Evolutionary conservation across 2,888 invertebrate genomes (phyloP), one percentile per base, ranked within the genome.

Genomic region (Odontothrips loti): DNA sequence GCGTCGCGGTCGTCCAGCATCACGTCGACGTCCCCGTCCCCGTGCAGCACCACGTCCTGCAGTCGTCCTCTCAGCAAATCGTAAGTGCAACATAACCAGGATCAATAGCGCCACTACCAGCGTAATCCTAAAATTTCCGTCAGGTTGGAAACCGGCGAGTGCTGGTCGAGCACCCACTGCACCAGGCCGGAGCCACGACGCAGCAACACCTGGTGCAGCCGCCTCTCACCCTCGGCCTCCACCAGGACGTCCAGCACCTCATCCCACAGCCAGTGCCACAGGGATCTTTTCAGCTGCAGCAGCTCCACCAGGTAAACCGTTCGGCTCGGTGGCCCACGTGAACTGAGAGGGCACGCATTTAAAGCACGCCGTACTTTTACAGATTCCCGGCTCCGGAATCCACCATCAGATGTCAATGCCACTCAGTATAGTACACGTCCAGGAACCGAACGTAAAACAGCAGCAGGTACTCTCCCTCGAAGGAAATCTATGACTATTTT

Each of bases 41-140:
- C 27, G 68, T 75, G 68, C 68, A 75, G 68, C 68, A 75, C 68
- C 68, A 75, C 27, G 27, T 75, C 23, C 23, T 75, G 58, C 58
- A 17, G 12, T 58, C 58, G 17, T 20, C 58, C 58, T 58, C 58
- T 6, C 58, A 58, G 17, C 58, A 58, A n/a, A 58, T 15, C 12
- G 58, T 58, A 58, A 17, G 58, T 15, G 17, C 58, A 6, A 6
- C 34, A 2, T 17, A 6, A 15, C 58, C 58, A 6, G 58, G 15
- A 8, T 15, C 58, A 8, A 0, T 20, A 12, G 51, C 51, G 51
- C 51, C 51, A 10, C 51, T 10, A 10, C 51, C 51, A 3, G 51
- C 51, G 51, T 51, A 3, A 51, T 51, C 9, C 12, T 17, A 51
- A 51, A 51, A 3, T 17, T 51, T 43, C 11, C 23, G 23, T 3